Conservation (phyloP, 2,888 invertebrate species). For the Alloscopus bannaensis region DNA sequence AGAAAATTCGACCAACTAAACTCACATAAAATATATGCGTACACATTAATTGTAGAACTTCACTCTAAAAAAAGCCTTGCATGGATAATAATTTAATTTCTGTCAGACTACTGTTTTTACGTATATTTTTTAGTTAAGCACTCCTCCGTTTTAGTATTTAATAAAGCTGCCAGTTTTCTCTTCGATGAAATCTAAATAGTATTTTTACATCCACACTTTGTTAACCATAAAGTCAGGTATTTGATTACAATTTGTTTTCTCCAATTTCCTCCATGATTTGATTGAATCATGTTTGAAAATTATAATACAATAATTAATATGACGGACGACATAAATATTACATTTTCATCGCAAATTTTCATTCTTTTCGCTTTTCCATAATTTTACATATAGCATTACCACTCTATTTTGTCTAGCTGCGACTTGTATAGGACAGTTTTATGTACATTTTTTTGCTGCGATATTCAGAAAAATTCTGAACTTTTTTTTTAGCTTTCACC, state of each 20-base stretch:
- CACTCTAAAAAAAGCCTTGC: too few relatives aligned
- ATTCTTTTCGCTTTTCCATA: not conserved
- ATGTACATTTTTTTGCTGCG: too few relatives aligned
- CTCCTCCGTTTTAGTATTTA: not conserved
- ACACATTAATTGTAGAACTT: not conserved
- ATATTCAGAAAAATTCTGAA: too few relatives aligned
- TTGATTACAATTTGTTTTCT: conserved; percentile 48
- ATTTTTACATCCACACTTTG: not conserved
- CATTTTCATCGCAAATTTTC: not conserved
- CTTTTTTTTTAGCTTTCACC: too few relatives aligned
- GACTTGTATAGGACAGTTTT: not conserved
- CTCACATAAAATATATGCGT: not conserved
- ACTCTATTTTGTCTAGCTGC: not conserved
- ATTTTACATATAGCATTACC: not conserved
- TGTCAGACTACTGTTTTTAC: too few relatives aligned
- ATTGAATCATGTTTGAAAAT: conserved; percentile 1
- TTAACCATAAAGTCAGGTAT: conserved; percentile 42
- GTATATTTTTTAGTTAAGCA: too few relatives aligned
- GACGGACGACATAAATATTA: conserved; percentile 40
- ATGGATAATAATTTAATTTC: too few relatives aligned
- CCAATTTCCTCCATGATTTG: conserved; percentile 34
- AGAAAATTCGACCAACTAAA: not conserved
- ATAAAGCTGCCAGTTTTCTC: not conserved
- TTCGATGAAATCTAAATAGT: too few relatives aligned
- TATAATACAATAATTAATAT: conserved; percentile 16